Evolutionary conservation across 1,140 invertebrate species (phyloP).

Genomic region (Sipha flava): DNA sequence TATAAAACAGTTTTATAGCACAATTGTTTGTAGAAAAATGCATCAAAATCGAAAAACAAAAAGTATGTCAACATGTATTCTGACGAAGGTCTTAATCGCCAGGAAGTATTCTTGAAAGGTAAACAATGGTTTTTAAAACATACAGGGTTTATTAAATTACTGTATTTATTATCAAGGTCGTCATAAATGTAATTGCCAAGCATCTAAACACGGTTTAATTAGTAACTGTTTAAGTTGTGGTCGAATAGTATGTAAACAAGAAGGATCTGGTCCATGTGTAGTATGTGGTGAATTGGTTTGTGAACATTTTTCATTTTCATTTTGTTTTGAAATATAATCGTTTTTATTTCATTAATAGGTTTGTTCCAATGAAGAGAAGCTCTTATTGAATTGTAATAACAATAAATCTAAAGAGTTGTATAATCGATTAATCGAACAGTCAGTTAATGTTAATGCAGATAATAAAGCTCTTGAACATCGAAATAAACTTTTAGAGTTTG

Average conservation of each 20-base stretch:
- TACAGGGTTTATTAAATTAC: slow-evolving; percentile 21
- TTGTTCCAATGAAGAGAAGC: slow-evolving; percentile 64
- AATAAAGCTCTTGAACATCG: slow-evolving; percentile 69
- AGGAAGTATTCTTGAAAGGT: slow-evolving; percentile 59
- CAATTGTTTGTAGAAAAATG: slow-evolving; percentile 40
- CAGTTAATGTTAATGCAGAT: slow-evolving; percentile 44
- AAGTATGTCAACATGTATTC: slow-evolving; percentile 70
- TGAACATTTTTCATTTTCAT: not conserved
- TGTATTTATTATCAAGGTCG: slow-evolving; percentile 54
- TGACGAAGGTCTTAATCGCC: slow-evolving; percentile 57
- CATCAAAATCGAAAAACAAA: slow-evolving; percentile 55
- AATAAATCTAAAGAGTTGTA: slow-evolving; percentile 62
- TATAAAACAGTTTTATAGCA: slow-evolving; percentile 43
- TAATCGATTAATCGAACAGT: slow-evolving; percentile 47
- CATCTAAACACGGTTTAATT: slow-evolving; percentile 77
- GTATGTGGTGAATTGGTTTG: slow-evolving; percentile 77
- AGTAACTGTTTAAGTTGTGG: slow-evolving; percentile 94
- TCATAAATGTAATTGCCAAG: slow-evolving; percentile 84
- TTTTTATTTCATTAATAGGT: slow-evolving; percentile 47
- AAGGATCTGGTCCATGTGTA: slow-evolving; percentile 91
- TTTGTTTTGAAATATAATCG: not conserved
- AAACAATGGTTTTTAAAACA: slow-evolving; percentile 35
- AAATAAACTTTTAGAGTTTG: slow-evolving; percentile 76
- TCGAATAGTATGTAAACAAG: slow-evolving; percentile 88
- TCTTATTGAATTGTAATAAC: slow-evolving; percentile 55